Evolutionary conservation across 2,888 invertebrate genomes (phyloP).

Genomic region (Hypercompe scribonia): DNA sequence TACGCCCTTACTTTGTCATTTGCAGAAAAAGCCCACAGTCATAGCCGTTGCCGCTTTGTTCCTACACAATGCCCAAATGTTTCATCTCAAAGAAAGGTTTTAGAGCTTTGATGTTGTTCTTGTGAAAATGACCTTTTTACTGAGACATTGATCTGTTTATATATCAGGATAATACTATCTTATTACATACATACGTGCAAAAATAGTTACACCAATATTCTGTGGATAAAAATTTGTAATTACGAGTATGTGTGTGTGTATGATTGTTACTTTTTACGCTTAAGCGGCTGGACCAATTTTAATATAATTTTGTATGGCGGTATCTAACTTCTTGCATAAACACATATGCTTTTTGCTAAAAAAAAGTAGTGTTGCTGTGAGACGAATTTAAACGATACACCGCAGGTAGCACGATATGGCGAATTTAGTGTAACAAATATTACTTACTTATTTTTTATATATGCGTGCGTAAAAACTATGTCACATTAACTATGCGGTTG

Average conservation of each 20-base stretch:
- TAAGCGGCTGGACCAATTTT: no score
- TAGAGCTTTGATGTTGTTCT: constrained; percentile 43
- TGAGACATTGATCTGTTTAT: not conserved
- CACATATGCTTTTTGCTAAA: no score
- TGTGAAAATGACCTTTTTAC: constrained; percentile 43
- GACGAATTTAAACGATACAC: no score
- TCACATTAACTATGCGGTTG: constrained; percentile 31
- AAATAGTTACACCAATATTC: not conserved
- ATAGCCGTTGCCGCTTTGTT: constrained; percentile 46
- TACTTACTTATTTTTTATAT: no score
- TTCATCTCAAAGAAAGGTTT: constrained; percentile 56
- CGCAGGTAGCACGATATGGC: no score
- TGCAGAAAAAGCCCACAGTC: constrained; percentile 43
- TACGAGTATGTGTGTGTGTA: no score
- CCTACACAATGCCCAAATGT: constrained; percentile 47
- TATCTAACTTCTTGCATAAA: no score
- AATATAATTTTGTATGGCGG: no score
- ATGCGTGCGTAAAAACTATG: constrained; percentile 32
- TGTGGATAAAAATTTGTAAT: no score
- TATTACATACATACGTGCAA: not conserved
- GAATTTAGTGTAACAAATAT: no score
- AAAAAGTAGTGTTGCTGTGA: no score
- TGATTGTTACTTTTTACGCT: no score
- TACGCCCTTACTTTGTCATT: constrained; percentile 35
- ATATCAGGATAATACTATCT: not conserved